Percentiles rank a stretch among this genome's conserved stretches.
phyloP scores from a whole-genome alignment of 2,888 invertebrate species.

The Andricus curvator region DNA sequence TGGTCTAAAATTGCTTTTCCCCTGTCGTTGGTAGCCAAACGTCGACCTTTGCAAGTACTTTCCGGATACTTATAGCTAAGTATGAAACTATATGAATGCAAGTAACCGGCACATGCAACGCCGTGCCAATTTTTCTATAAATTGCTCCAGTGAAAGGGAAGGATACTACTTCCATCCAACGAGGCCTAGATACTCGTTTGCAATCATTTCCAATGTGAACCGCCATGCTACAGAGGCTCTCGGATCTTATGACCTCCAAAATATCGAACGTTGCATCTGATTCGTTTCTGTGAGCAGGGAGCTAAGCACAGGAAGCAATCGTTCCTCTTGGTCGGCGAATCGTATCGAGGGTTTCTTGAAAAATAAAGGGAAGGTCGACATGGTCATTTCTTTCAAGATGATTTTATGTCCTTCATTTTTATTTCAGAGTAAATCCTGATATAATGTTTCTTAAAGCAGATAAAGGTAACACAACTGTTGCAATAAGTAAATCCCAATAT shows the following conservation, averaged over 20 bases:
- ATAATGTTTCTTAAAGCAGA: no score
- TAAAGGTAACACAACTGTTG: no score
- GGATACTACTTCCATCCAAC: constrained; percentile 56
- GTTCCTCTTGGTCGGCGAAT: not conserved
- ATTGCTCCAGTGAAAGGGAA: constrained; percentile 69
- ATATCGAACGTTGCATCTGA: not conserved
- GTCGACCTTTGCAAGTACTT: no score
- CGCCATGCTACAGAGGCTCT: constrained; percentile 3
- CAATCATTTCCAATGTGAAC: constrained; percentile 21
- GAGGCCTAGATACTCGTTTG: constrained; percentile 63
- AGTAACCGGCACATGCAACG: constrained; percentile 49
- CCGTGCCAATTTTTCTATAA: constrained; percentile 60
- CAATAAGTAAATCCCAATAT: no score
- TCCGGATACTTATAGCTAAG: no score
- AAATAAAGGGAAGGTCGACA: constrained; percentile 23
- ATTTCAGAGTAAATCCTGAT: not conserved
- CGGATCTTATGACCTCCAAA: constrained; percentile 11
- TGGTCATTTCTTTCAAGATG: constrained; percentile 23
- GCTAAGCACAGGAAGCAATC: not conserved
- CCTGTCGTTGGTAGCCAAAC: not conserved
- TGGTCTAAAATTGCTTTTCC: not conserved
- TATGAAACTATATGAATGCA: not conserved
- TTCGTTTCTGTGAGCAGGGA: not conserved
- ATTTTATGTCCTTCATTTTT: not conserved
- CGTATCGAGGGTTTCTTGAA: constrained; percentile 30